Base-by-base conservation (phyloP, 2,797 vertebrate genomes). In the Enteromius mattozi region DNA sequence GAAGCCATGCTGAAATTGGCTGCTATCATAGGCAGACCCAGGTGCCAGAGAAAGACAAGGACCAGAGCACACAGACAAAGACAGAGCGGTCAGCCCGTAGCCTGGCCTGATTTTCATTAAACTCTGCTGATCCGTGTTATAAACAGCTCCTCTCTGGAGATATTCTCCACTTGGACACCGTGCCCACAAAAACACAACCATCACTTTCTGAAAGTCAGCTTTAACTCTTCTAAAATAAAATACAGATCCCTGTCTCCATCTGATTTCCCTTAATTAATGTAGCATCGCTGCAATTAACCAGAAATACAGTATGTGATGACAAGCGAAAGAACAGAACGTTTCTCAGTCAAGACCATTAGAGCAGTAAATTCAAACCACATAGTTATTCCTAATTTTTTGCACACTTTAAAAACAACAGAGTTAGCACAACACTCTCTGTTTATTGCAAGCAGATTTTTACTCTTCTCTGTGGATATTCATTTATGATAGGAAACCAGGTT, bases 401-500 rank as follows among this genome's bases (percentile, higher is more conserved):
- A 24, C 37, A 45, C 16, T 63, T 63, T 76, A 59, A 59, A 76
- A 59, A 24, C 16, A 45, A 59, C n/a, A 17, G 24, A 16, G 56
- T 16, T 61, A 65, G 71, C 70, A 14, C 56, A 61, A 78, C 88
- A 85, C 84, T 88, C 47, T 81, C 82, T 51, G 17, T 82, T 56
- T 65, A 59, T 80, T 68, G 84, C 89, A 82, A 86, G 88, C 74
- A 80, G 4, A 85, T 89, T 90, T 92, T 89, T 79, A 74, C 82
- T 86, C 87, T 87, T 82, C 87, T 90, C 89, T 90, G 91, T 92
- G 82, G 88, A 85, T 13, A 87, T 86, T 85, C 63, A 91, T 92
- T 92, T 89, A 91, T 87, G 87, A 88, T 88, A 90, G 88, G 89
- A 94, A 93, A 92, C 83, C 80, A 65, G 80, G 83, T 71, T 59